Conservation (phyloP, 2,113 vertebrate species). For the Nothoprocta pentlandii region DNA sequence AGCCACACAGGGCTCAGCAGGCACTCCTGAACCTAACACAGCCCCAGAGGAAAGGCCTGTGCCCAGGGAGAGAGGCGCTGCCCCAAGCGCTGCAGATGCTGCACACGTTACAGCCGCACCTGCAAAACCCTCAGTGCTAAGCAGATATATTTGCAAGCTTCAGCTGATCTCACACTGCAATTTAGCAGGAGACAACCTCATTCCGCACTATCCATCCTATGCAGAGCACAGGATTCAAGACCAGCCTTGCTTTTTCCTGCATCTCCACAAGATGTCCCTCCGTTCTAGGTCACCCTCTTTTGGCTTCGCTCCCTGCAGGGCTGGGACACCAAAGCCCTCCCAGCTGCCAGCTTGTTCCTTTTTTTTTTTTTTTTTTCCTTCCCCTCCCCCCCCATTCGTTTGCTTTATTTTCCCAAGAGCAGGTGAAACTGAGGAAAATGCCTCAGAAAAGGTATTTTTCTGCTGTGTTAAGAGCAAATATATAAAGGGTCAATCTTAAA, state of each 20-base stretch:
- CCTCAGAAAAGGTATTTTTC: not conserved
- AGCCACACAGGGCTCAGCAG: not conserved
- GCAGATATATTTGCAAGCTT: rapidly evolving
- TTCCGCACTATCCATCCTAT: rapidly evolving
- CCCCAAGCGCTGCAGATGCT: not conserved
- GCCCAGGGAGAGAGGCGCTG: not conserved
- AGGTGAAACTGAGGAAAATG: too few species aligned
- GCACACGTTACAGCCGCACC: not conserved
- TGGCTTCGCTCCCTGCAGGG: not conserved
- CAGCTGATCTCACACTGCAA: not conserved
- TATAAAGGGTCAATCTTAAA: not conserved
- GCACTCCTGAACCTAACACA: too few species aligned
- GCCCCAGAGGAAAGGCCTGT: not conserved
- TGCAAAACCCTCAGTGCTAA: not conserved
- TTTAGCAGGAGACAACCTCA: rapidly evolving
- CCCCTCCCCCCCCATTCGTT: rapidly evolving
- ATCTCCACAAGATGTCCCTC: slow-evolving; percentile 35
- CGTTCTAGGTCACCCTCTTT: not conserved
- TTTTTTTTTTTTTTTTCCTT: not conserved
- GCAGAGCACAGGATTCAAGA: not conserved
- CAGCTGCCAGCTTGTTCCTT: not conserved
- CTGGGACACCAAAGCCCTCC: not conserved
- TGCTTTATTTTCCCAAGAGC: not conserved
- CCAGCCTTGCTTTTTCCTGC: slow-evolving; percentile 36
- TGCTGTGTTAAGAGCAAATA: not conserved